Percentiles rank a stretch among this genome's conserved stretches.
These are phyloP conservation scores for Thereva nobilitata DNA, from an alignment of 2,888 invertebrate genomes.

Conservation along the genomic window DNA sequence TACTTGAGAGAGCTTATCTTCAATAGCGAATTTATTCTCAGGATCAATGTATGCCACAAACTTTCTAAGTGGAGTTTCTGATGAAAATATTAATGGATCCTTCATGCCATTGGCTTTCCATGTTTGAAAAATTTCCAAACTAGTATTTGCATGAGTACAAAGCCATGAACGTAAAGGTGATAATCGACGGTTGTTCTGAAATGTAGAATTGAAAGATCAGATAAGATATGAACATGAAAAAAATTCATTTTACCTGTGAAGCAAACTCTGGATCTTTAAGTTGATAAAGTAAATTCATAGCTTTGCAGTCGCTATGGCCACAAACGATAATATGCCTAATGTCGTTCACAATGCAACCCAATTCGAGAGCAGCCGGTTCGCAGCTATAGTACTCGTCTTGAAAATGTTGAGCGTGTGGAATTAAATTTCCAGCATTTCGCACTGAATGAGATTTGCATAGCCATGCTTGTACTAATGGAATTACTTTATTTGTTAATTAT, in stretches of 20 bases:
- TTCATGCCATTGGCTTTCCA: conserved; percentile 64
- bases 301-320: conserved; percentile 98
- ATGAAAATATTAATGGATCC: conserved; percentile 81
- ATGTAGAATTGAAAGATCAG: conserved; percentile 13
- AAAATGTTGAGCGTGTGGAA: conserved; percentile 90
- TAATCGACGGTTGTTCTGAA: conserved; percentile 71
- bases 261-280: conserved; percentile 79
- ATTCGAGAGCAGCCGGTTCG: conserved; percentile 93
- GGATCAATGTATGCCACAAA: conserved; percentile 95
- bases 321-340: conserved; percentile 93
- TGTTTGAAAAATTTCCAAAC: conserved; percentile 80
- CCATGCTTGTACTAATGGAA: conserved; percentile 20
- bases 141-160: conserved; percentile 80
- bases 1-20: conserved; percentile 94
- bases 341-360: conserved; percentile 90
- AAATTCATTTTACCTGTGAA: conserved; percentile 61
- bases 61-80: conserved; percentile 82
- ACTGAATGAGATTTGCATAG: conserved; percentile 63
- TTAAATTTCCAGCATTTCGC: conserved; percentile 93
- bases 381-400: conserved; percentile 86
- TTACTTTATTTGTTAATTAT: conserved; percentile 8
- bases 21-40: conserved; percentile 81
- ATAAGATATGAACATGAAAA: background rate
- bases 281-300: conserved; percentile 89
- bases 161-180: conserved; percentile 92